phyloP scores from a whole-genome alignment of 2,888 invertebrate genomes.

The Hartigia nigra region DNA sequence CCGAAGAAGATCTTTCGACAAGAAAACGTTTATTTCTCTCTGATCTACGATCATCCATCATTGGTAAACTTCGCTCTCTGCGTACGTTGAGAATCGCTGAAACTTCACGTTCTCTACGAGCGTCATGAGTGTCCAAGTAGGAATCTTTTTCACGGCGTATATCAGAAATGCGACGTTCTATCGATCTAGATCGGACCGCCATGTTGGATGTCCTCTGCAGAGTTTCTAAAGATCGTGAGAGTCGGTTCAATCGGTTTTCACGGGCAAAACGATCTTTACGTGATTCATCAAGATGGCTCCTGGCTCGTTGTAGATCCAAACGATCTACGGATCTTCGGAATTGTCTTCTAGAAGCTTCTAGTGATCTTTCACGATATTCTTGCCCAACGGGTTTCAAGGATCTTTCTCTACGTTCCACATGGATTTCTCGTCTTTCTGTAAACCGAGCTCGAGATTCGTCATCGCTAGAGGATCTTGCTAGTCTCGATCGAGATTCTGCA shows the following conservation, averaged over 20 bases:
- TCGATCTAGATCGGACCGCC: neutral
- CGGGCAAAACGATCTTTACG: neutral
- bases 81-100: neutral
- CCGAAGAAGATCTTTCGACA: neutral
- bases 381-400: neutral
- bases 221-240: neutral
- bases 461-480: neutral
- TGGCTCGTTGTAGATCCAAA: neutral
- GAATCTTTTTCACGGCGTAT: neutral
- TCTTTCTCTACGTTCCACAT: slow-evolving; percentile 3
- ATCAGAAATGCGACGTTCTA: neutral
- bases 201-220: neutral
- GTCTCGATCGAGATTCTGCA: neutral
- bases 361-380: slow-evolving; percentile 12
- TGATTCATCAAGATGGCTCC: neutral
- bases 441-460: slow-evolving; percentile 5
- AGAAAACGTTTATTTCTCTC: neutral
- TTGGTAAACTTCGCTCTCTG: neutral
- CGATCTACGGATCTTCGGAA: neutral
- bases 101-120: neutral
- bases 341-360: neutral
- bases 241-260: neutral
- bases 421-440: slow-evolving; percentile 12
- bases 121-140: neutral
- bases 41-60: slow-evolving; percentile 9